These are phyloP conservation scores for Catharus fuscescens DNA, from an alignment of 2,113 vertebrate species.

Conservation along the genomic window DNA sequence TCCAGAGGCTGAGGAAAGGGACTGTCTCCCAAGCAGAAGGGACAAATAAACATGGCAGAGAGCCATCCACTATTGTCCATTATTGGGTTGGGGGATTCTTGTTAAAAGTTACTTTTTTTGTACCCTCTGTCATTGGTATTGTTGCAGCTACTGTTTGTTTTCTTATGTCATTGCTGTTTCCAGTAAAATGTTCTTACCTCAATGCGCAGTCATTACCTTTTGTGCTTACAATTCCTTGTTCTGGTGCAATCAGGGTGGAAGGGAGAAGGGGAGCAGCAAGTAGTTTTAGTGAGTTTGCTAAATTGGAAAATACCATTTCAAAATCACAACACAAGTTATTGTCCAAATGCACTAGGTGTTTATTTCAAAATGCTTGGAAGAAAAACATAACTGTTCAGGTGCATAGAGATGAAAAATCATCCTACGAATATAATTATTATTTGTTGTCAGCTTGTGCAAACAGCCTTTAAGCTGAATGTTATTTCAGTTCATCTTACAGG, in stretches of 20 bases:
- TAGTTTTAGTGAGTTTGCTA: not conserved
- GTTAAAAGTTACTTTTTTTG: not conserved
- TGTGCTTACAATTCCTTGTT: not conserved
- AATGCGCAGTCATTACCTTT: accelerated
- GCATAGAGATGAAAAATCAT: not conserved
- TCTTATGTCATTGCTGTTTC: not conserved
- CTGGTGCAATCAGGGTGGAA: accelerated
- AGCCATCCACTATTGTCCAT: not conserved
- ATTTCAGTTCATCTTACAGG: not conserved
- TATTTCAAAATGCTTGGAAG: not conserved
- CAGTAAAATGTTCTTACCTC: not conserved
- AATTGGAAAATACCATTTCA: not conserved
- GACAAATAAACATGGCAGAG: not conserved
- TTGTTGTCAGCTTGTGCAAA: not conserved
- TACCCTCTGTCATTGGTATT: not conserved
- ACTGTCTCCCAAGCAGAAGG: not conserved
- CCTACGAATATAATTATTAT: not conserved
- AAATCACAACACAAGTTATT: not conserved
- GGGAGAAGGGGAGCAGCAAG: not conserved
- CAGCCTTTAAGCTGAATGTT: not conserved
- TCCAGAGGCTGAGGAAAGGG: not conserved
- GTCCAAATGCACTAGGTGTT: not conserved
- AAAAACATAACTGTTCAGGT: accelerated
- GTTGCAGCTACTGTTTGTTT: not conserved
- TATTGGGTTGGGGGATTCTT: not conserved